Conservation (phyloP, 2,113 vertebrate species). For the Pygoscelis adeliae region DNA sequence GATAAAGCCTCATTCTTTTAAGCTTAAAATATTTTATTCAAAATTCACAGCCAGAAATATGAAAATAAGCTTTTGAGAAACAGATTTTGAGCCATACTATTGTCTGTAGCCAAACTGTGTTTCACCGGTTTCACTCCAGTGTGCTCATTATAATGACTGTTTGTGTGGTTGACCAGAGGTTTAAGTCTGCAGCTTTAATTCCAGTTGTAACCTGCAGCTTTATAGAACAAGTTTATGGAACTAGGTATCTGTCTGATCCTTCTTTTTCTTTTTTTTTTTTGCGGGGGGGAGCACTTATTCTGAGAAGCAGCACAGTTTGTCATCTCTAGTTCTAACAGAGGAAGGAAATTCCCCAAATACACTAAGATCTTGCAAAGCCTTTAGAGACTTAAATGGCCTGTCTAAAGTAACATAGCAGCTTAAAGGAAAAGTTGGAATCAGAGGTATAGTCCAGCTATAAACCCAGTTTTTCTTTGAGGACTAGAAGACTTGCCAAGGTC, state of each 20-base stretch:
- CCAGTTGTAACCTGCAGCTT: background rate
- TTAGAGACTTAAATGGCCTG: background rate
- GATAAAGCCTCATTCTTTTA: background rate
- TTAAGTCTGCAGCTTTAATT: background rate
- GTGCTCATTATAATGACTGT: background rate
- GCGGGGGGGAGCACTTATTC: background rate
- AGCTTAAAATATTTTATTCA: background rate
- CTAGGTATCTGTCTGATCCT: background rate
- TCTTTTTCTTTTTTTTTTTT: background rate
- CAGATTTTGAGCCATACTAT: background rate
- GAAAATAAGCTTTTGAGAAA: background rate
- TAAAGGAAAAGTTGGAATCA: background rate
- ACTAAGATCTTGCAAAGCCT: background rate
- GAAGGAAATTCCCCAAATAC: background rate
- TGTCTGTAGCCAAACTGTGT: background rate
- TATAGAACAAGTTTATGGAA: background rate
- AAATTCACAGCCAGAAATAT: background rate
- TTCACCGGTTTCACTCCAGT: background rate
- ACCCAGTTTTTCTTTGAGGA: background rate
- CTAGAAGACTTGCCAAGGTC: background rate
- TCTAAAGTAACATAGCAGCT: background rate
- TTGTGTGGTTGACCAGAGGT: background rate
- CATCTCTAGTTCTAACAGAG: background rate
- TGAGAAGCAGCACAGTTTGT: background rate
- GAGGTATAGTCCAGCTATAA: background rate